A percentile compares a stretch with the other conserved stretches of the same genome.
These are phyloP conservation scores for Muscicapa comitata DNA, from an alignment of 2,797 vertebrate genomes.

Conservation along the genomic window DNA sequence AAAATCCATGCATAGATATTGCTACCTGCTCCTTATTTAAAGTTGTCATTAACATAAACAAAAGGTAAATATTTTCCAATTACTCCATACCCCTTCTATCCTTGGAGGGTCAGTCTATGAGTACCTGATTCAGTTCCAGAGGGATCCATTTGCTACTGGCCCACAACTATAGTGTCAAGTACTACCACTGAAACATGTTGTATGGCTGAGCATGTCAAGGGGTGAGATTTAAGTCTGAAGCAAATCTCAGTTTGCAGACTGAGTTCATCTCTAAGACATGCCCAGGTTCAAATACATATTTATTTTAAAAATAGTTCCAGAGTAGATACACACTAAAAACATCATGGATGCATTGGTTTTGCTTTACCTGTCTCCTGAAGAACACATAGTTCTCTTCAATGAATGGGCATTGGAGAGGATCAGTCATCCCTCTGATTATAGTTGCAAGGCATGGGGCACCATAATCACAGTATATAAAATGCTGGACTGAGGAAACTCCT, in stretches of 20 bases:
- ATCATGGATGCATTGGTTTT: neutral
- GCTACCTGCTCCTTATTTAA: neutral
- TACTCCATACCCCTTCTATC: neutral
- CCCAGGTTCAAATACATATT: neutral
- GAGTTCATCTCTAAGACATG: neutral
- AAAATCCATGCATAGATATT: neutral
- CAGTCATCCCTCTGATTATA: neutral
- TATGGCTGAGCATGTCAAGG: neutral
- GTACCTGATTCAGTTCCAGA: neutral
- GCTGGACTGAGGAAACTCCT: neutral
- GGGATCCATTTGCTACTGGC: neutral
- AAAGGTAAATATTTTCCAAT: neutral
- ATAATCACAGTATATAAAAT: neutral
- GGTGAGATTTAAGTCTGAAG: neutral
- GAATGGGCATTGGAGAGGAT: neutral
- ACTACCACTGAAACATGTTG: neutral
- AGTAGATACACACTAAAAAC: neutral
- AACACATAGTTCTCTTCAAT: neutral
- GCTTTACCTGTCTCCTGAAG: neutral
- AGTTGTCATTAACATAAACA: neutral
- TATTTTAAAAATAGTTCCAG: neutral
- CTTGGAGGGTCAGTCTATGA: accelerated
- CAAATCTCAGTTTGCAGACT: neutral
- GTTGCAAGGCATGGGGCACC: neutral
- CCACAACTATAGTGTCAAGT: neutral